Evolutionary conservation across 2,113 vertebrate genomes (phyloP).

Genomic region (Menidia beryllina): DNA sequence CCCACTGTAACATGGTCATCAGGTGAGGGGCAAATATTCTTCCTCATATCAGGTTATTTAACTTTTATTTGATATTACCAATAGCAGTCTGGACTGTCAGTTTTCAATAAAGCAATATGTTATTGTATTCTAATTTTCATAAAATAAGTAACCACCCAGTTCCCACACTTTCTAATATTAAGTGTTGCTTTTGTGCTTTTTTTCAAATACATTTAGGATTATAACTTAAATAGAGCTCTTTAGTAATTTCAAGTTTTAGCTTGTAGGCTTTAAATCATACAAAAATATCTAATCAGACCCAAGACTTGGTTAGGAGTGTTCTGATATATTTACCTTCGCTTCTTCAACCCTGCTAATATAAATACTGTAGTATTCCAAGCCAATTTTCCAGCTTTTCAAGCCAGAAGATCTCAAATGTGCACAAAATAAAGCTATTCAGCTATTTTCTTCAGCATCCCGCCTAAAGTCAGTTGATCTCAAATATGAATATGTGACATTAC

Average conservation of each 20-base stretch:
- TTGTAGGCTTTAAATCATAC: neutral
- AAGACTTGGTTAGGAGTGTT: neutral
- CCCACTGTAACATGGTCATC: slow-evolving; percentile 90
- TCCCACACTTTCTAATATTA: too few relatives aligned
- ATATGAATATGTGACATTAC: too few relatives aligned
- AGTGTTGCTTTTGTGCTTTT: too few relatives aligned
- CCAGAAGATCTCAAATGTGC: neutral
- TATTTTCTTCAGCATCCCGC: too few relatives aligned
- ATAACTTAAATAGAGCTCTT: too few relatives aligned
- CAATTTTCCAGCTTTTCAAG: neutral
- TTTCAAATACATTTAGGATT: too few relatives aligned
- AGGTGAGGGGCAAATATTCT: slow-evolving; percentile 78
- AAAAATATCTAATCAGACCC: neutral
- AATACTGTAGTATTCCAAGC: neutral
- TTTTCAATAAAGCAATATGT: neutral
- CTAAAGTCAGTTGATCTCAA: too few relatives aligned
- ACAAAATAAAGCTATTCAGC: neutral
- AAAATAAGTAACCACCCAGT: too few relatives aligned
- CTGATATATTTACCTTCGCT: neutral
- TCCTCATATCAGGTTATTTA: neutral
- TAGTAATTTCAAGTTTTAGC: neutral
- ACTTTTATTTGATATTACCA: neutral
- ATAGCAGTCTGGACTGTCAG: neutral
- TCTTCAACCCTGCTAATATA: neutral
- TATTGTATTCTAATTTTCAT: too few relatives aligned